These are phyloP conservation scores for Penaeus indicus DNA, from an alignment of 1,140 invertebrate species.

Conservation along the genomic window DNA sequence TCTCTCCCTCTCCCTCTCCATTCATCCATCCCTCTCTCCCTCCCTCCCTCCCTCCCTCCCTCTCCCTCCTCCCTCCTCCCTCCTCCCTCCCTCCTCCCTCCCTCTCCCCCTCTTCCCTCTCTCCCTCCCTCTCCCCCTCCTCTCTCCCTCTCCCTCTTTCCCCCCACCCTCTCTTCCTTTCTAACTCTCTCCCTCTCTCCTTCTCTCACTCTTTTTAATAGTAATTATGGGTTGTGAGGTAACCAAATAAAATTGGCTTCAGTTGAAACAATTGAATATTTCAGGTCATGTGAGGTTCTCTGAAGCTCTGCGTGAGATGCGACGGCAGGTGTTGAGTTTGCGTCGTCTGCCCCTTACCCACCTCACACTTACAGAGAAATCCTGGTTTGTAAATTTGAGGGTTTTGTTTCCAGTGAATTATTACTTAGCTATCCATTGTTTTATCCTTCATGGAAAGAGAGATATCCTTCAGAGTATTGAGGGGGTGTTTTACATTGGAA, in stretches of 20 bases:
- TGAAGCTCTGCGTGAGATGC: conserved; percentile 49
- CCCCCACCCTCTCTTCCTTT: neutral
- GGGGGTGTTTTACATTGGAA: too few relatives aligned
- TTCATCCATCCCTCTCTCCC: neutral
- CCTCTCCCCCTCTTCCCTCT: too few relatives aligned
- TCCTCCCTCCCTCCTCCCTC: neutral
- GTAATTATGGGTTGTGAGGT: too few relatives aligned
- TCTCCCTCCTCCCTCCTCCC: too few relatives aligned
- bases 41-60: neutral
- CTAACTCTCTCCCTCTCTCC: neutral
- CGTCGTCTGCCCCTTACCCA: conserved; percentile 57
- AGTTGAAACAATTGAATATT: neutral
- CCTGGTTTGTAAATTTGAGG: conserved; percentile 30
- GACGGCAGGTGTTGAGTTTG: conserved; percentile 47
- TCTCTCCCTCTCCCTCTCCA: neutral
- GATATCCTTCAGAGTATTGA: too few relatives aligned
- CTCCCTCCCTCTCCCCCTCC: too few relatives aligned
- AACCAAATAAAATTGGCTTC: too few relatives aligned
- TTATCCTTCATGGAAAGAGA: too few relatives aligned
- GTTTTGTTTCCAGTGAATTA: too few relatives aligned
- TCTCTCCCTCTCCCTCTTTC: too few relatives aligned
- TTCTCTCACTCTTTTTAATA: neutral
- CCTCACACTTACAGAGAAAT: conserved; percentile 54
- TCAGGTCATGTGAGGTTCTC: conserved; percentile 37
- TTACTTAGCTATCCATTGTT: too few relatives aligned